Conservation (phyloP, 2,113 vertebrate species). For the Urocolius indicus region DNA sequence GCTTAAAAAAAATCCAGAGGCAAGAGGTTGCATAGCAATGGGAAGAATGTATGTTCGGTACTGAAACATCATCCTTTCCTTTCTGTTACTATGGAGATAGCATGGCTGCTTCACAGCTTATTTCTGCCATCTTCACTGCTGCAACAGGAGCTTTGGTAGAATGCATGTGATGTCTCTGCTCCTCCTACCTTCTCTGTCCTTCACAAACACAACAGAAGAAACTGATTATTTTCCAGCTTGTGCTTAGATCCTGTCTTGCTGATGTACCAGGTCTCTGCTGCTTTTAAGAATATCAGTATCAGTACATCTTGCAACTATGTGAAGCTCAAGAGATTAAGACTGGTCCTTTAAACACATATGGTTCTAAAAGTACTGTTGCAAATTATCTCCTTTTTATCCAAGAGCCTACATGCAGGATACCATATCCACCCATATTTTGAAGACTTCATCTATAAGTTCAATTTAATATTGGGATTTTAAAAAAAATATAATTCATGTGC, state of each 20-base stretch:
- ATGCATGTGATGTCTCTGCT: slow-evolving; percentile 29
- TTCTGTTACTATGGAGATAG: slow-evolving; percentile 67
- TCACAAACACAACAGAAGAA: slow-evolving; percentile 2
- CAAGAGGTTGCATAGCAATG: slow-evolving; percentile 44
- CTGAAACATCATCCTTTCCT: background rate
- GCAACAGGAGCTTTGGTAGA: slow-evolving; percentile 56
- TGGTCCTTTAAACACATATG: background rate
- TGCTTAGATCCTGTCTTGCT: background rate
- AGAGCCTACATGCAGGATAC: background rate
- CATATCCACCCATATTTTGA: background rate
- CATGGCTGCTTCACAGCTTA: slow-evolving; percentile 12
- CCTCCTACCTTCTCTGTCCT: background rate
- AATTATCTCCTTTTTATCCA: background rate
- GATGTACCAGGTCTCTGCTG: background rate
- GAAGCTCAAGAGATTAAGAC: background rate
- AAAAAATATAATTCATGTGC: background rate
- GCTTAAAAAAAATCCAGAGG: slow-evolving; percentile 42
- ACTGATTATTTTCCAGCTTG: background rate
- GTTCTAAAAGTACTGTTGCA: background rate
- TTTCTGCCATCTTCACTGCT: slow-evolving; percentile 20
- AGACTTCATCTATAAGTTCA: background rate
- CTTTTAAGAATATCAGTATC: background rate
- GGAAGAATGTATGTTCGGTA: background rate
- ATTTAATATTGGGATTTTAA: background rate
- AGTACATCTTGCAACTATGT: background rate